Percentiles rank a stretch among this genome's conserved stretches.
Conservation (phyloP, 2,113 vertebrate genomes). For the Nannospalax galili region DNA sequence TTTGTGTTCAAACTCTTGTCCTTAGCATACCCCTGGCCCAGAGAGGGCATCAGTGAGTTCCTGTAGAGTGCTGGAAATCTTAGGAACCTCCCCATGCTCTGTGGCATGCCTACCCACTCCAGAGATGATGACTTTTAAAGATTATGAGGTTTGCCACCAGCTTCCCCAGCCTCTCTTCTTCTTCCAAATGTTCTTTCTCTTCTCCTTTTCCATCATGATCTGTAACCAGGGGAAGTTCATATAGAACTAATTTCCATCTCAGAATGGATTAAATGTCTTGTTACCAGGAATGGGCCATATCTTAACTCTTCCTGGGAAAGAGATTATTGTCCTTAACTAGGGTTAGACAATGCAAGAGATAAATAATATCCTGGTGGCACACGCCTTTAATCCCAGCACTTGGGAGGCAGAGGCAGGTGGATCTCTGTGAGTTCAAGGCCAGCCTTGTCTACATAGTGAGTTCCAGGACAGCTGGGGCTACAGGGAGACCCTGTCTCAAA, state of each 20-base stretch:
- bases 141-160: neutral
- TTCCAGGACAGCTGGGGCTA: too few relatives aligned
- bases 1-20: neutral
- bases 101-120: neutral
- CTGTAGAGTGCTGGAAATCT: neutral
- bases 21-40: neutral
- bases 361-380: too few relatives aligned
- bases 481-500: too few relatives aligned
- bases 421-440: too few relatives aligned
- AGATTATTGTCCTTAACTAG: conserved; percentile 5
- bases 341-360: too few relatives aligned
- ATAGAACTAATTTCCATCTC: neutral
- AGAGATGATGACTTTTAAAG: neutral
- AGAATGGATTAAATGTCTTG: neutral
- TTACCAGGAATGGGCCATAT: neutral
- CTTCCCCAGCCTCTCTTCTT: neutral
- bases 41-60: neutral
- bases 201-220: neutral
- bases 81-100: neutral
- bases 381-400: too few relatives aligned
- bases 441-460: too few relatives aligned
- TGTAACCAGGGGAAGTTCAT: neutral
- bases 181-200: neutral
- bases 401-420: too few relatives aligned
- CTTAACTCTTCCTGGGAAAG: neutral